Percentiles rank a stretch among this genome's conserved stretches.
Evolutionary conservation across 2,797 vertebrate species (phyloP).

Genomic region (Somateria mollissima): DNA sequence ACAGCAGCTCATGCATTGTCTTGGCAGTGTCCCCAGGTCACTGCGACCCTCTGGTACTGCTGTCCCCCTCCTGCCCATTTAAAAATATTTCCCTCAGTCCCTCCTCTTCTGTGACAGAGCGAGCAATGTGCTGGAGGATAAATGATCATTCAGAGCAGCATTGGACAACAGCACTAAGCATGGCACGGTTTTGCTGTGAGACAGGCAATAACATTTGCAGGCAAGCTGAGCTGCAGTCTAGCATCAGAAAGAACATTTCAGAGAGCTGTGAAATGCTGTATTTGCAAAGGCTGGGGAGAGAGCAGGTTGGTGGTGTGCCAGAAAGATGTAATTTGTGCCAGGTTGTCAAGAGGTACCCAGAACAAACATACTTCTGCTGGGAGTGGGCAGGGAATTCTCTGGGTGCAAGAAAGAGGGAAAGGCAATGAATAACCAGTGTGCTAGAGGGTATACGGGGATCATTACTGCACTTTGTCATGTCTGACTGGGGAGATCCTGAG

Average conservation of each 20-base stretch:
- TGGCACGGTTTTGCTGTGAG: neutral
- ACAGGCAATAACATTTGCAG: neutral
- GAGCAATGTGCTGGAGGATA: neutral
- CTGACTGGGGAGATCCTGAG: neutral
- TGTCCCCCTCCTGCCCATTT: neutral
- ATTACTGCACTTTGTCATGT: neutral
- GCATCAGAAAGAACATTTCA: neutral
- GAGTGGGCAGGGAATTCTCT: neutral
- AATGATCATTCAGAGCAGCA: neutral
- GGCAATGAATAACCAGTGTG: neutral
- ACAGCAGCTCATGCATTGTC: neutral
- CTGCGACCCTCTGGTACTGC: neutral
- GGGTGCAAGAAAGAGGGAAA: neutral
- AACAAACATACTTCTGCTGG: neutral
- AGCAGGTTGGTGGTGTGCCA: neutral
- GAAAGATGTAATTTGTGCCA: neutral
- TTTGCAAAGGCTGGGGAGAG: neutral
- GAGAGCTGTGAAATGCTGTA: neutral
- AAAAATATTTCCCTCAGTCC: neutral
- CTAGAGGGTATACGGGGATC: neutral
- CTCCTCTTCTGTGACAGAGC: accelerated
- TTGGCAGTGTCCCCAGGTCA: neutral
- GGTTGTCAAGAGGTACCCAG: neutral
- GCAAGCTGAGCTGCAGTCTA: neutral
- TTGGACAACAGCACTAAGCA: neutral